Conservation (phyloP, 2,888 invertebrate species). For the Nipponacmea schrenckii region DNA sequence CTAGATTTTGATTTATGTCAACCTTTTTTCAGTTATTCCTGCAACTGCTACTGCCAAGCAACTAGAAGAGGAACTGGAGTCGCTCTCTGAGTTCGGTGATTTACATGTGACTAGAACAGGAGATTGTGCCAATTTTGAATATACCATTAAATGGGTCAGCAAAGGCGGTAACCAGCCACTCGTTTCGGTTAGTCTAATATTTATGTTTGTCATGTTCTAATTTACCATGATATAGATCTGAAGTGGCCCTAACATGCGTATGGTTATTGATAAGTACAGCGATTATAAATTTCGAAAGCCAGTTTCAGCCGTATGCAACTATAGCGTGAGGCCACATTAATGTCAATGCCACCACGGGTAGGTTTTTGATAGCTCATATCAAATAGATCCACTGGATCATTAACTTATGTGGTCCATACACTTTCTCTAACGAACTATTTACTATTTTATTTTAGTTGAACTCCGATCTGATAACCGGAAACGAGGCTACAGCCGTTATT, state of each 20-base stretch:
- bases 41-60: neutral
- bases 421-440: neutral
- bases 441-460: neutral
- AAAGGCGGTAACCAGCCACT: slow-evolving; percentile 28
- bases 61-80: slow-evolving; percentile 19
- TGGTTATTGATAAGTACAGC: too few relatives aligned
- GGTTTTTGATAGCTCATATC: neutral
- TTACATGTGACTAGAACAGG: slow-evolving; percentile 19
- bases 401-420: too few relatives aligned
- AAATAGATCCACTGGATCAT: too few relatives aligned
- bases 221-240: neutral
- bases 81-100: slow-evolving; percentile 22
- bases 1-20: too few relatives aligned
- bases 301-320: too few relatives aligned
- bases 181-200: slow-evolving; percentile 21
- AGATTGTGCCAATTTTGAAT: slow-evolving; percentile 30
- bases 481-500: slow-evolving; percentile 19
- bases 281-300: too few relatives aligned
- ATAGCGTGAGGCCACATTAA: too few relatives aligned
- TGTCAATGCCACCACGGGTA: neutral
- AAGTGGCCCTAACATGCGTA: too few relatives aligned
- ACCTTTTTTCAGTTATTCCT: slow-evolving; percentile 1
- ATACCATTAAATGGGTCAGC: slow-evolving; percentile 29
- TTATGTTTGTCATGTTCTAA: too few relatives aligned
- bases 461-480: slow-evolving; percentile 18